Conservation (phyloP, 2,797 vertebrate species). For the Caiman crocodilus region DNA sequence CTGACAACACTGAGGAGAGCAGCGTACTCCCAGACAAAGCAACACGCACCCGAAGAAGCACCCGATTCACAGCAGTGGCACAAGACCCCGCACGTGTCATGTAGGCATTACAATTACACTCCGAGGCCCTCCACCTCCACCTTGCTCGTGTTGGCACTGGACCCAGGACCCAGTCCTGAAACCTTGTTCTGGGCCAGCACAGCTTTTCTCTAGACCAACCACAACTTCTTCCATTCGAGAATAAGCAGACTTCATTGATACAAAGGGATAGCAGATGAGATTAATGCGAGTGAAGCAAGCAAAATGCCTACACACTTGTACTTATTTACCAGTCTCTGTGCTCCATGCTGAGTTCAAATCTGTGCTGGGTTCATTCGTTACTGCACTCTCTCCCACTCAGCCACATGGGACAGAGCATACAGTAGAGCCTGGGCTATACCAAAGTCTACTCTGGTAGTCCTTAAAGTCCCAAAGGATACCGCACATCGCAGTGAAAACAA, state of each 20-base stretch:
- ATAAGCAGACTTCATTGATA: too few species aligned
- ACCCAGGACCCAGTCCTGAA: too few species aligned
- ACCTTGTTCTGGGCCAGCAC: too few species aligned
- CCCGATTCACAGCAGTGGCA: neutral
- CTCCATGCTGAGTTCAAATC: neutral
- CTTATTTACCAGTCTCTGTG: neutral
- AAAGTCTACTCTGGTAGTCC: neutral
- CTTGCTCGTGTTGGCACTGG: too few species aligned
- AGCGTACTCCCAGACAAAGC: slow-evolving; percentile 3
- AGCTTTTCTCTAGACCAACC: too few species aligned
- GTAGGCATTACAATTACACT: too few species aligned
- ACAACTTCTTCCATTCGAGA: too few species aligned
- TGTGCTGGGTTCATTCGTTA: neutral
- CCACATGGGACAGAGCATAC: neutral
- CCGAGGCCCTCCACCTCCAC: too few species aligned
- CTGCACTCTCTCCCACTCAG: neutral
- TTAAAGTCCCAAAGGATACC: neutral
- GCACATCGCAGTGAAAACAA: neutral
- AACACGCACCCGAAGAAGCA: neutral
- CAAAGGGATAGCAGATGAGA: too few species aligned
- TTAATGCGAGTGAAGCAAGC: too few species aligned
- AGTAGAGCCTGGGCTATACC: neutral
- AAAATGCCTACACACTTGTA: too few species aligned
- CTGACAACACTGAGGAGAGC: neutral
- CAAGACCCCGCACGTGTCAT: neutral